Conservation (phyloP, 2,797 vertebrate genomes). For the Furcifer pardalis region DNA sequence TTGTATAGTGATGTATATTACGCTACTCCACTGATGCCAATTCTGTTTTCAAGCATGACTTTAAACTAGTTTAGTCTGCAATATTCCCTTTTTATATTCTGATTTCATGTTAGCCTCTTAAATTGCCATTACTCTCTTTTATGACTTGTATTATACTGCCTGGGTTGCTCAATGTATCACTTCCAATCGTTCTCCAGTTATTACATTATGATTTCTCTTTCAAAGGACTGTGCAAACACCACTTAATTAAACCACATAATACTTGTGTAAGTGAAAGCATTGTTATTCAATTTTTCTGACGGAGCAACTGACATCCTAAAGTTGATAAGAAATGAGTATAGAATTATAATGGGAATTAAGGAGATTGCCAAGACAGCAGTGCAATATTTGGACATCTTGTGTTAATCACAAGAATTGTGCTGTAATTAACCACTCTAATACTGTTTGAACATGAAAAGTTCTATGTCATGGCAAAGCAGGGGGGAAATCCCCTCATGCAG, state of each 20-base stretch:
- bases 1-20: neutral
- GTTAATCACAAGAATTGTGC: neutral
- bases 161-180: neutral
- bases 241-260: constrained; percentile 18
- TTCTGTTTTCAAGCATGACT: neutral
- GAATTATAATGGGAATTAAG: neutral
- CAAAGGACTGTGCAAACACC: neutral
- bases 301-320: constrained; percentile 9
- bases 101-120: constrained; percentile 5
- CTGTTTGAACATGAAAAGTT: neutral
- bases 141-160: constrained; percentile 6
- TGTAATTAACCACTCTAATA: neutral
- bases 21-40: neutral
- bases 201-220: constrained; percentile 10
- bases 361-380: neutral
- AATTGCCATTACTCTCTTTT: constrained; percentile 5
- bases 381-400: neutral
- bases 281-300: constrained; percentile 24
- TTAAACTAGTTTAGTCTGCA: neutral
- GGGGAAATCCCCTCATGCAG: neutral
- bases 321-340: neutral
- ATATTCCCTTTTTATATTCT: neutral
- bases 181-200: constrained; percentile 1
- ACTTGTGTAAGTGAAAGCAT: neutral
- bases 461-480: too few relatives aligned